Evolutionary conservation across 1,140 invertebrate genomes (phyloP).

Genomic region (Matsumurasca onukii): DNA sequence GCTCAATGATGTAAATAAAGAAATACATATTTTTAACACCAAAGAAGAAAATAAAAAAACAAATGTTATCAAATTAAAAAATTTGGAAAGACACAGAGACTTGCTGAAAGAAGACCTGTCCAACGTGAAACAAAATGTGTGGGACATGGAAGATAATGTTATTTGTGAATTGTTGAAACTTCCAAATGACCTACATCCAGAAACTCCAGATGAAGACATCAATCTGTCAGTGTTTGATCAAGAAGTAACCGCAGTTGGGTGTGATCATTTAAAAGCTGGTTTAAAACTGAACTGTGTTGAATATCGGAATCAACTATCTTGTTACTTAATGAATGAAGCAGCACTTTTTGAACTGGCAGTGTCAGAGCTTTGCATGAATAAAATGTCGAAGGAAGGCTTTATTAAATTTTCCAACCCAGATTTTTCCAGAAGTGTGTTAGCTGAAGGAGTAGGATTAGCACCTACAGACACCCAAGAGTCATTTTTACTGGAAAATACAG

Average conservation of each 20-base stretch:
- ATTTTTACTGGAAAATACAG: conserved; percentile 56
- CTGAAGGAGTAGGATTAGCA: conserved; percentile 65
- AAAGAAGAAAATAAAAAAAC: conserved; percentile 47
- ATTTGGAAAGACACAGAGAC: conserved; percentile 54
- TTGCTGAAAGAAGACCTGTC: conserved; percentile 61
- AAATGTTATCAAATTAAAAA: conserved; percentile 48
- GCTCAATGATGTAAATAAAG: conserved; percentile 43
- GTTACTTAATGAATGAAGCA: conserved; percentile 61
- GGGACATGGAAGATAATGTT: conserved; percentile 61
- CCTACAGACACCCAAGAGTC: conserved; percentile 53
- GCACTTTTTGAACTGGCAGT: conserved; percentile 64
- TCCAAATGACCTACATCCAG: conserved; percentile 64
- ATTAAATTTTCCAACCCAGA: conserved; percentile 63
- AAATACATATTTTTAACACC: conserved; percentile 44
- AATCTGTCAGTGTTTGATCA: conserved; percentile 46
- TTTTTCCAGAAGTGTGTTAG: conserved; percentile 62
- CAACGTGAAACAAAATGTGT: conserved; percentile 55
- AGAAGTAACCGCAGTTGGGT: conserved; percentile 42
- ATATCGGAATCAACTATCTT: conserved; percentile 57
- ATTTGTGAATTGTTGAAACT: conserved; percentile 57
- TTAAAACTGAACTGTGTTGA: conserved; percentile 54
- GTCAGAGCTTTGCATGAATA: conserved; percentile 54
- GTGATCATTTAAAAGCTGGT: conserved; percentile 59
- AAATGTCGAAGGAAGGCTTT: conserved; percentile 52
- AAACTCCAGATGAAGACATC: conserved; percentile 53